These are phyloP conservation scores for Noctua comes DNA, from an alignment of 2,888 invertebrate genomes.

Conservation along the genomic window DNA sequence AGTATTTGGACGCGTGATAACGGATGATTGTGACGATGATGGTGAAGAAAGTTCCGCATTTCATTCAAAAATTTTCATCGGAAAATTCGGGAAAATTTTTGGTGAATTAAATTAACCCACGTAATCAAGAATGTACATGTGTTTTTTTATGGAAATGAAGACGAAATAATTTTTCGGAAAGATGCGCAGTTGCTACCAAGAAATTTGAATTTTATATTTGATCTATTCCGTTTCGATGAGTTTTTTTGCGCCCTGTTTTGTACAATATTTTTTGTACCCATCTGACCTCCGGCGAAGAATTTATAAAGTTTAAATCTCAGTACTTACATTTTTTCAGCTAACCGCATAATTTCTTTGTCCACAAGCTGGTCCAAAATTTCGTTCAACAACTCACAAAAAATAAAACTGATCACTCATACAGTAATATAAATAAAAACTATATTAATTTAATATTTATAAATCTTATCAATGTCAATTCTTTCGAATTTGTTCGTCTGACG, in stretches of 20 bases:
- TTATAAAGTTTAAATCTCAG: conserved; percentile 12
- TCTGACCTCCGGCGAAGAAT: neutral
- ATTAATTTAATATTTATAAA: conserved; percentile 38
- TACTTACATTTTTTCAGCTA: conserved; percentile 59
- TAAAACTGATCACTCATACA: conserved; percentile 49
- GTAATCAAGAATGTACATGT: neutral
- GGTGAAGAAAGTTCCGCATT: conserved; percentile 22
- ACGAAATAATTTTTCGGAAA: neutral
- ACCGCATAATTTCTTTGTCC: conserved; percentile 49
- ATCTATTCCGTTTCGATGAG: neutral
- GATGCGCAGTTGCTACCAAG: conserved; percentile 17
- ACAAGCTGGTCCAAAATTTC: conserved; percentile 44
- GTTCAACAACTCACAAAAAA: conserved; percentile 48
- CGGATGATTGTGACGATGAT: conserved; percentile 11
- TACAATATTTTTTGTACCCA: conserved; percentile 5
- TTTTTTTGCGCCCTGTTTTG: neutral
- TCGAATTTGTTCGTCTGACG: conserved; percentile 52
- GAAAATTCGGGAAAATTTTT: neutral
- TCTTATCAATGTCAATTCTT: conserved; percentile 64
- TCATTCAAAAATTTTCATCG: neutral
- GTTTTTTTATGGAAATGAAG: neutral
- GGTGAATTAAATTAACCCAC: neutral
- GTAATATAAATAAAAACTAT: conserved; percentile 43
- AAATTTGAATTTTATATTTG: conserved; percentile 8
- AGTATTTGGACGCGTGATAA: conserved; percentile 37